A percentile compares a stretch with the other conserved stretches of the same genome.
phyloP scores from a whole-genome alignment of 2,888 invertebrate genomes.

The Phaonia tiefii region DNA sequence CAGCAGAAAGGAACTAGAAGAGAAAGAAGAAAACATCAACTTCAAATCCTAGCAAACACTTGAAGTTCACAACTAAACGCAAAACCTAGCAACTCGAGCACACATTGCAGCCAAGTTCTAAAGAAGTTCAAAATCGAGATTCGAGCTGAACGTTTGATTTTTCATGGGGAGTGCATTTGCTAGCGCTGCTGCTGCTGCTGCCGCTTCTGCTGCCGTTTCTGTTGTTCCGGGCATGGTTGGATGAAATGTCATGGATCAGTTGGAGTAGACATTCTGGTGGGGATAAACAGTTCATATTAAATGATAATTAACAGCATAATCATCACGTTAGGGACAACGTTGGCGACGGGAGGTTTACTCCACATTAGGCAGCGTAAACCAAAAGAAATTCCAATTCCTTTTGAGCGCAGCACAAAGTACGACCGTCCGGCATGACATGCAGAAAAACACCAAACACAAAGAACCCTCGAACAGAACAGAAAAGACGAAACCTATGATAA shows the following conservation, averaged over 20 bases:
- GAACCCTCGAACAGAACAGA: background rate
- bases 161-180: too few species aligned
- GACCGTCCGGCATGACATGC: conserved; percentile 59
- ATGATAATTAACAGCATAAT: conserved; percentile 59
- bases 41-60: conserved; percentile 11
- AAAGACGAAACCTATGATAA: background rate
- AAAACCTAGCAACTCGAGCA: background rate
- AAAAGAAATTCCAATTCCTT: conserved; percentile 24
- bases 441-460: conserved; percentile 26
- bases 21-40: conserved; percentile 21
- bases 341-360: too few species aligned
- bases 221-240: conserved; percentile 70
- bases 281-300: conserved; percentile 46
- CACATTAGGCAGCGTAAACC: background rate
- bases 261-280: conserved; percentile 71
- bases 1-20: background rate
- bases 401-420: background rate
- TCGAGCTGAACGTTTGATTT: too few species aligned
- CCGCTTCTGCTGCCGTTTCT: background rate
- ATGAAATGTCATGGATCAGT: conserved; percentile 78
- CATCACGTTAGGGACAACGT: conserved; percentile 55
- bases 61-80: background rate
- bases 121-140: too few species aligned
- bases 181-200: background rate
- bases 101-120: too few species aligned